Conservation (phyloP, 2,888 invertebrate species). For the Muscina levida region DNA sequence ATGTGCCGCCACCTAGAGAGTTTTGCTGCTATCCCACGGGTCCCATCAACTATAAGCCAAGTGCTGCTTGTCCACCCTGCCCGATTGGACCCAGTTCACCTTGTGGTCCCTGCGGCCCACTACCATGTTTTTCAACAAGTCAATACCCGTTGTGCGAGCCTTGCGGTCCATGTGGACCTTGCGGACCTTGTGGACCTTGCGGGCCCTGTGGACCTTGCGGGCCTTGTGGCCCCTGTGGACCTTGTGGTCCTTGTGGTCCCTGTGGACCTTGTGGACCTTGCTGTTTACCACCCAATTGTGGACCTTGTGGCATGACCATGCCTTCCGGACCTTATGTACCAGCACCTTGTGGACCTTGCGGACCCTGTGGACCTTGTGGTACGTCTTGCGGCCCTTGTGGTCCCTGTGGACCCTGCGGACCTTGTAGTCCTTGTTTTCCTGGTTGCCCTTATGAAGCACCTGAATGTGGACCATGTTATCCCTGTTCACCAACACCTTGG, state of each 20-base stretch:
- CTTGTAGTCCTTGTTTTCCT: conserved; percentile 69
- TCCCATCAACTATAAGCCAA: conserved; percentile 74
- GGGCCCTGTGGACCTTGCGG: conserved; percentile 70
- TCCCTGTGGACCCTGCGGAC: conserved; percentile 67
- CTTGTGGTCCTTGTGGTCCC: conserved; percentile 67
- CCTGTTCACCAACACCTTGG: conserved; percentile 69
- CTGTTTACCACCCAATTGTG: conserved; percentile 64
- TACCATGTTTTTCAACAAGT: conserved; percentile 73
- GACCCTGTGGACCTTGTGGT: conserved; percentile 68
- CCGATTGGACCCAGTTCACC: conserved; percentile 71
- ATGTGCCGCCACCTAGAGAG: conserved; percentile 77
- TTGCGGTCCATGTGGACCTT: conserved; percentile 69
- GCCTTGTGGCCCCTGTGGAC: conserved; percentile 68
- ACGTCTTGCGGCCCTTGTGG: conserved; percentile 69
- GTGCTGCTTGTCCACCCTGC: conserved; percentile 74
- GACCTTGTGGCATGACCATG: conserved; percentile 71
- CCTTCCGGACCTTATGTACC: conserved; percentile 70
- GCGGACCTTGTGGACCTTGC: conserved; percentile 72
- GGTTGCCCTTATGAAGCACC: conserved; percentile 68
- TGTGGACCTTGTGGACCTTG: conserved; percentile 67
- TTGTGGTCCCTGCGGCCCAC: conserved; percentile 70
- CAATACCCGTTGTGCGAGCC: conserved; percentile 73
- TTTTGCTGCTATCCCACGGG: conserved; percentile 77
- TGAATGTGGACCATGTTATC: conserved; percentile 71
- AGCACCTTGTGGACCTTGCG: conserved; percentile 69